Conservation (phyloP, 2,888 invertebrate genomes). For the Callimorpha dominula region DNA sequence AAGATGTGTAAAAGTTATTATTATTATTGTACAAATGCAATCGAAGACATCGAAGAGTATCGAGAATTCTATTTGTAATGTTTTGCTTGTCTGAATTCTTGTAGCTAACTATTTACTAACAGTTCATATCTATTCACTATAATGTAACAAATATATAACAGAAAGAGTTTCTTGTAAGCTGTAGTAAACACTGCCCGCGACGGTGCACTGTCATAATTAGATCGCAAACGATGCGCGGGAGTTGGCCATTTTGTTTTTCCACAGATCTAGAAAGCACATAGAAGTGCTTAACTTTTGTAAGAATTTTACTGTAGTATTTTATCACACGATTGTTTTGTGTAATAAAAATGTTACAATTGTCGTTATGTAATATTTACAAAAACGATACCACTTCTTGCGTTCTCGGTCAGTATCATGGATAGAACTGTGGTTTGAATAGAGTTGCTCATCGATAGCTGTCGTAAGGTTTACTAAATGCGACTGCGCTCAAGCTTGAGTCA, state of each 20-base stretch:
- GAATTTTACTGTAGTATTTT: background rate
- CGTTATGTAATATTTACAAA: too few relatives aligned
- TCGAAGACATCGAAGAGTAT: background rate
- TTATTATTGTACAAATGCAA: background rate
- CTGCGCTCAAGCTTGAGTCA: too few relatives aligned
- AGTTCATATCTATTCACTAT: background rate
- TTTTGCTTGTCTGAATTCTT: background rate
- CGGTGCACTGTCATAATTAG: slow-evolving; percentile 71
- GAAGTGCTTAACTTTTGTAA: slow-evolving; percentile 14
- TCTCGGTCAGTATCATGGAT: background rate
- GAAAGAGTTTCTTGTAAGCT: slow-evolving; percentile 49
- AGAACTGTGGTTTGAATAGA: background rate
- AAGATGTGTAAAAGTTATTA: too few relatives aligned
- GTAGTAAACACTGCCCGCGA: slow-evolving; percentile 54
- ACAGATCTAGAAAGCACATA: slow-evolving; percentile 23
- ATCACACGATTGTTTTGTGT: too few relatives aligned
- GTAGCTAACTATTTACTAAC: background rate
- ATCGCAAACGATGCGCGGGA: slow-evolving; percentile 65
- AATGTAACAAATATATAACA: slow-evolving; percentile 28
- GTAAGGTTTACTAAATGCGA: too few relatives aligned
- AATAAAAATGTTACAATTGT: too few relatives aligned
- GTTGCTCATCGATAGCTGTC: too few relatives aligned
- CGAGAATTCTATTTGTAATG: background rate
- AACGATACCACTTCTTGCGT: too few relatives aligned
- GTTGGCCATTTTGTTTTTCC: slow-evolving; percentile 61